phyloP scores from a whole-genome alignment of 2,797 vertebrate genomes.

The Hyperoplus immaculatus region DNA sequence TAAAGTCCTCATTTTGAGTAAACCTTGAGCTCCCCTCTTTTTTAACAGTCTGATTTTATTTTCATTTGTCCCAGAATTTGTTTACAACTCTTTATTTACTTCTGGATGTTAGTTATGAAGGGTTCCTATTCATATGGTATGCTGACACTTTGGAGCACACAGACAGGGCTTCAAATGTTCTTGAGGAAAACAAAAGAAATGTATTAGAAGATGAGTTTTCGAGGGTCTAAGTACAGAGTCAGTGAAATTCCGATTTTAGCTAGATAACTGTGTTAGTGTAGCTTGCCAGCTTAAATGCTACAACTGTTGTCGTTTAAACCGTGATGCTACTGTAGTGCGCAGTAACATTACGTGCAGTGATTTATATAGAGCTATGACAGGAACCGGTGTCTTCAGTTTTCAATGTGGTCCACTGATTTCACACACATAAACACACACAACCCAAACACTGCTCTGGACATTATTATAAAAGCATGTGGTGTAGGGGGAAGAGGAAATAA shows the following conservation, averaged over 20 bases:
- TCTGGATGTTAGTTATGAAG: not conserved
- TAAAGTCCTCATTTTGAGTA: slow-evolving; percentile 21
- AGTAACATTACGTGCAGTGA: no score
- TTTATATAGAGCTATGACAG: no score
- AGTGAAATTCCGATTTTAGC: not conserved
- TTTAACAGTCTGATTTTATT: not conserved
- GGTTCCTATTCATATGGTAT: not conserved
- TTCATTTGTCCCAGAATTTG: not conserved
- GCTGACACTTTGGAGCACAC: not conserved
- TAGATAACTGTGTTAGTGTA: not conserved
- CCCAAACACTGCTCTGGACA: no score
- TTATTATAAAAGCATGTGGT: no score
- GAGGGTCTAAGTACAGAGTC: not conserved
- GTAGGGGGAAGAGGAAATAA: no score
- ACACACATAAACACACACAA: no score
- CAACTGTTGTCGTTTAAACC: not conserved
- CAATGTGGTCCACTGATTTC: no score
- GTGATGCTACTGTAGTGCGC: not conserved
- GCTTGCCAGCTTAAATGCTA: not conserved
- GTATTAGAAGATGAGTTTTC: not conserved
- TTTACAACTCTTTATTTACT: not conserved
- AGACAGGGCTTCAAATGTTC: not conserved
- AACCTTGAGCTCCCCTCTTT: not conserved
- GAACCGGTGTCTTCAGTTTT: no score
- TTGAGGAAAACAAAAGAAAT: not conserved